Evolutionary conservation across 2,797 vertebrate genomes (phyloP).

Genomic region (Hyperoplus lanceolatus): DNA sequence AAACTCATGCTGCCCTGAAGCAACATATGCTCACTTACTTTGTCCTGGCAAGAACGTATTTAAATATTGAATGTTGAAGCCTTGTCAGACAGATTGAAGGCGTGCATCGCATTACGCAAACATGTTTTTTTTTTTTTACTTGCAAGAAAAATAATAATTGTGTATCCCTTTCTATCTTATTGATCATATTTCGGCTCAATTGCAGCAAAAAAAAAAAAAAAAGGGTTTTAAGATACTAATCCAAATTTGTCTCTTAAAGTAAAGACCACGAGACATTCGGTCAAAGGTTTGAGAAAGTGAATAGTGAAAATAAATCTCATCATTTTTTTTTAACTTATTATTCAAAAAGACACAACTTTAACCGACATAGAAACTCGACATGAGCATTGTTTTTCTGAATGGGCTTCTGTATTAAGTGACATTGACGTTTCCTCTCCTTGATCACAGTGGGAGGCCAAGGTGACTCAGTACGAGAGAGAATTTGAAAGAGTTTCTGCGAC

Average conservation of each 20-base stretch:
- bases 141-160: not conserved
- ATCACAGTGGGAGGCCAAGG: constrained; percentile 94
- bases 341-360: not conserved
- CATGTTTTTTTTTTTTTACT: not conserved
- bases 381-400: not conserved
- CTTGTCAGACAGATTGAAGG: not conserved
- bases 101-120: not conserved
- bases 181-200: not conserved
- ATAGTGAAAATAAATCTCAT: not conserved
- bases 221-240: not conserved
- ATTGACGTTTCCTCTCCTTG: not conserved
- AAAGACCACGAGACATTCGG: not conserved
- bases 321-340: not conserved
- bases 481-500: constrained; percentile 94
- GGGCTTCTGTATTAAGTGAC: not conserved
- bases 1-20: no score
- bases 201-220: not conserved
- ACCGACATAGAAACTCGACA: not conserved
- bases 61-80: not conserved
- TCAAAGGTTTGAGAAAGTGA: not conserved
- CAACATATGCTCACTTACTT: not conserved
- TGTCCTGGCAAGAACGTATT: not conserved
- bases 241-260: not conserved
- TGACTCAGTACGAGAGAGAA: constrained; percentile 95
- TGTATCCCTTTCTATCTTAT: not conserved